Percentiles rank a stretch among this genome's conserved stretches.
Evolutionary conservation across 2,113 vertebrate genomes (phyloP).

Genomic region (Danionella cerebrum): DNA sequence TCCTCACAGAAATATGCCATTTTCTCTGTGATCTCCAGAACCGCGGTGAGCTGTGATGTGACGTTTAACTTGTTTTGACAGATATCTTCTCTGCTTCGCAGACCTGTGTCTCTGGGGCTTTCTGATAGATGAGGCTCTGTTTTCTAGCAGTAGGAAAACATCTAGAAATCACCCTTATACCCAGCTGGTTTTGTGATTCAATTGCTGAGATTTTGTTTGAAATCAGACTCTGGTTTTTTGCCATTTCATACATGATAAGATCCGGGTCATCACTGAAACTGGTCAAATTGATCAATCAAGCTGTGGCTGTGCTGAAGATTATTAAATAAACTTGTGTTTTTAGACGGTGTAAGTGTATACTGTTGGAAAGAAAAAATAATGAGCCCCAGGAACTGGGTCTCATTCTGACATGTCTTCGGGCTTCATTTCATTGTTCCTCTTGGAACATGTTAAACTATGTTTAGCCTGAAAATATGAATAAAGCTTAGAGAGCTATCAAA

Average conservation of each 20-base stretch:
- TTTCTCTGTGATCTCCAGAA: not conserved
- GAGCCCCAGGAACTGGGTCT: constrained; percentile 12
- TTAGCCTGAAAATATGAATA: no score
- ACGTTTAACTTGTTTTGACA: constrained; percentile 20
- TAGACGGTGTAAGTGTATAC: not conserved
- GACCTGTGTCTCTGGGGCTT: constrained; percentile 10
- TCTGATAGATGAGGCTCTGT: not conserved
- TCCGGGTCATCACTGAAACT: no score
- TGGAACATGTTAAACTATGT: no score
- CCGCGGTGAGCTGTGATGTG: constrained; percentile 6
- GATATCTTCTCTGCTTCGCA: not conserved
- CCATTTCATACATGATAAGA: no score
- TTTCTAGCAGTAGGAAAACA: not conserved
- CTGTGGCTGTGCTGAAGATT: no score
- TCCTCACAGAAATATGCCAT: not conserved
- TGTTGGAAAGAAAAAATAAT: not conserved
- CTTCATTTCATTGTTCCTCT: not conserved
- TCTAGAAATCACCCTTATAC: not conserved
- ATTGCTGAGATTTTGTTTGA: no score
- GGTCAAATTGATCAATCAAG: no score
- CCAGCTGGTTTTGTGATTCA: not conserved
- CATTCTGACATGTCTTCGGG: constrained; percentile 4
- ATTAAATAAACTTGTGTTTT: no score
- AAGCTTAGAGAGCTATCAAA: no score
- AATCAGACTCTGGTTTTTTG: no score